Evolutionary conservation across 2,888 invertebrate genomes (phyloP).

Genomic region (Apamea crenata): DNA sequence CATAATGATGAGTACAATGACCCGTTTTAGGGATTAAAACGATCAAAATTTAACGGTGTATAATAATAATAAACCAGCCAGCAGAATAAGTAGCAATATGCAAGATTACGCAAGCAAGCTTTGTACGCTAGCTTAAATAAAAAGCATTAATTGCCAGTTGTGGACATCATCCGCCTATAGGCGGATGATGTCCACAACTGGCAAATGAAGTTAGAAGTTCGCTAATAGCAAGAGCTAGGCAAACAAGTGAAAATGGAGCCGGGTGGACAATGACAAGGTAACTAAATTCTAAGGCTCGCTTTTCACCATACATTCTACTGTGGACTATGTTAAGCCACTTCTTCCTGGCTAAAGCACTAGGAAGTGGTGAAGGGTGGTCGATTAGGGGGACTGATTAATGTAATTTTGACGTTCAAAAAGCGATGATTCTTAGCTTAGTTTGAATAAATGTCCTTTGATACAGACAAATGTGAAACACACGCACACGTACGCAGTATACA

Average conservation of each 20-base stretch:
- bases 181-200: no score
- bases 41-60: no score
- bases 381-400: not conserved
- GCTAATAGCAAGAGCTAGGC: not conserved
- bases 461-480: no score
- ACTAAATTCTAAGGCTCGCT: not conserved
- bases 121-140: not conserved
- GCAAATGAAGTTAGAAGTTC: not conserved
- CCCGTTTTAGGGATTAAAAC: no score
- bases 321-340: not conserved
- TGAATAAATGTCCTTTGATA: no score
- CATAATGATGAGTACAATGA: no score
- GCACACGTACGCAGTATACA: no score
- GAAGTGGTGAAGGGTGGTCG: not conserved
- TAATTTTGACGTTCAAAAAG: no score
- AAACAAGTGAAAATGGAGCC: not conserved
- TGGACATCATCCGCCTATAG: not conserved
- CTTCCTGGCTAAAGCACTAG: not conserved
- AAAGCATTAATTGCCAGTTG: not conserved
- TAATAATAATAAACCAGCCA: not conserved
- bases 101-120: not conserved
- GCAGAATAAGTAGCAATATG: not conserved
- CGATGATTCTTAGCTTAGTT: no score
- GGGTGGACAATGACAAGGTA: not conserved
- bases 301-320: not conserved